These are phyloP conservation scores for Apotomis capreana DNA, from an alignment of 2,888 invertebrate species.

Conservation along the genomic window DNA sequence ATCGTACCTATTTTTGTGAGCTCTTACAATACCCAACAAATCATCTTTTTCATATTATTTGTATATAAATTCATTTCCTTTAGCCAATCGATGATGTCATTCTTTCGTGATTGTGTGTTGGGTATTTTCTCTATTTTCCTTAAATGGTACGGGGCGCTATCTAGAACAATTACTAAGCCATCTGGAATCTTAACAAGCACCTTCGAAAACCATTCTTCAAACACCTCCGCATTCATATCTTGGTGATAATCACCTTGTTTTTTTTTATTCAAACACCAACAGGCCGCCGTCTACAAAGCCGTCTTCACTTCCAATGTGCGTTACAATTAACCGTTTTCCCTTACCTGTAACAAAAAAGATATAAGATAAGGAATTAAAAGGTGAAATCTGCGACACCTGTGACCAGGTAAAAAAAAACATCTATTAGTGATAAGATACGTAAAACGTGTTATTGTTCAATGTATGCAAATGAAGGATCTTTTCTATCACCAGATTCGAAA, in stretches of 20 bases:
- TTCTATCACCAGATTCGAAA: no score
- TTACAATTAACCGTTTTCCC: conserved; percentile 12
- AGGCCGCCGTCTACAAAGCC: conserved; percentile 1
- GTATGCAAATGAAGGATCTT: no score
- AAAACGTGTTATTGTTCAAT: no score
- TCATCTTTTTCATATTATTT: background rate
- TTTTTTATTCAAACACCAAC: conserved; percentile 15
- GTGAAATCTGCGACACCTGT: background rate
- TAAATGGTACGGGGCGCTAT: background rate
- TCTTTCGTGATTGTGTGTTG: background rate
- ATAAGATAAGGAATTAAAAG: no score
- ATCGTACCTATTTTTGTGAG: background rate
- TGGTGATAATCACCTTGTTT: conserved; percentile 22
- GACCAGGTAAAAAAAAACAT: no score
- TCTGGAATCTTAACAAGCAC: conserved; percentile 7
- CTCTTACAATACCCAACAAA: background rate
- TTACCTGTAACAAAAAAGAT: background rate
- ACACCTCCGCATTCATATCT: conserved; percentile 20
- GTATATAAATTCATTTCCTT: background rate
- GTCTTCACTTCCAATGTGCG: conserved; percentile 17
- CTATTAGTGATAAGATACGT: no score
- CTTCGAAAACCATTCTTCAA: conserved; percentile 18
- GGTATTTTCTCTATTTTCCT: background rate
- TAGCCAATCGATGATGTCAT: background rate
- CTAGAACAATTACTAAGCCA: background rate